Base-by-base conservation (phyloP, 2,888 invertebrate genomes). In the Aproaerema taeniolella region DNA sequence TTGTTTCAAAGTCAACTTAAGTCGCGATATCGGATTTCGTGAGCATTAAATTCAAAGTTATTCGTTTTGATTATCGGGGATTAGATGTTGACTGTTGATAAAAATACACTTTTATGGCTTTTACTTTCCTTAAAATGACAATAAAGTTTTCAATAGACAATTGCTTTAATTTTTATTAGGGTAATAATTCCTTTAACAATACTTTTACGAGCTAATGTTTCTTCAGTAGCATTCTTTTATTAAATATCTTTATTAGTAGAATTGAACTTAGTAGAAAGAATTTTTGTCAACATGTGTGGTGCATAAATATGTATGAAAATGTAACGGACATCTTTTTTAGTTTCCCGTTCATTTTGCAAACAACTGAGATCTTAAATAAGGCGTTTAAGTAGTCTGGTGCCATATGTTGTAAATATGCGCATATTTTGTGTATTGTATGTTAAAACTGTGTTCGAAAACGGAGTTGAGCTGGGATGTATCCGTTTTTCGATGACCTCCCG, bases 401-500 rank as follows among this genome's bases (percentile, higher is more conserved):
- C 39, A 43, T 50, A 52, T 54, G 46, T 51, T 50, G 55, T 75
- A 70, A 80, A 74, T 77, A 83, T 82, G 77, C 72, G 73, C 80
- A 79, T 78, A 71, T 63, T n/a, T 65, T 63, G 54, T 63, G 56
- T 55, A 78, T 80, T 80, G 78, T 80, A 76, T 80, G 78, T 61
- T 62, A 78, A 78, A n/a, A n/a, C n/a, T n/a, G n/a, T n/a, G 64
- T 58, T 49, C 45, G 58, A 46, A 55, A 52, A 47, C 50, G 49
- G n/a, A 46, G 53, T 45, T 58, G 68, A 68, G 75, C 74, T 71
- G 73, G 59, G 67, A 67, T 64, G 67, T 68, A 70, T 67, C 72
- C 75, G 72, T 67, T 70, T 50, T 46, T 58, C 61, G 68, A 59
- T 82, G 82, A 82, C 79, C 81, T 70, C 62, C 55, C 50, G 57